Evolutionary conservation across 2,888 invertebrate species (phyloP).

Genomic region (Griposia aprilina): DNA sequence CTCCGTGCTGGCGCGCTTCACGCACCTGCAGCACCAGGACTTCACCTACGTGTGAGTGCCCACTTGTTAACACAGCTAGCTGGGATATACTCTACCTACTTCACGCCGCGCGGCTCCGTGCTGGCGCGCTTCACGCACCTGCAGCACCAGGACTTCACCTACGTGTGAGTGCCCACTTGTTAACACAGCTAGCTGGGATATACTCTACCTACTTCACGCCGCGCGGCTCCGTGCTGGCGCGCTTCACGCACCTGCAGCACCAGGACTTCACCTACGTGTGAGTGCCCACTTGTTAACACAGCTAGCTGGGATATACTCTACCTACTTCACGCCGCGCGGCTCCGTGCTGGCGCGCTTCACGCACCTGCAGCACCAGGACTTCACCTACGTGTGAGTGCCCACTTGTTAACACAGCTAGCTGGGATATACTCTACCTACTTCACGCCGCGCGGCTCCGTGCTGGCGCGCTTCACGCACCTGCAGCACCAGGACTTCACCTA

Average conservation of each 20-base stretch:
- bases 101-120: slow-evolving; percentile 94
- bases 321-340: slow-evolving; percentile 94
- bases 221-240: slow-evolving; percentile 93
- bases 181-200: too few relatives aligned
- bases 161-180: too few relatives aligned
- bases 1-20: slow-evolving; percentile 92
- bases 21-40: slow-evolving; percentile 92
- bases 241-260: slow-evolving; percentile 93
- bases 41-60: too few relatives aligned
- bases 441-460: slow-evolving; percentile 93
- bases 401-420: too few relatives aligned
- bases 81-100: slow-evolving; percentile 81
- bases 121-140: slow-evolving; percentile 93
- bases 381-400: too few relatives aligned
- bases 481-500: slow-evolving; percentile 85
- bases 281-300: too few relatives aligned
- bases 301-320: too few relatives aligned
- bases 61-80: too few relatives aligned
- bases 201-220: slow-evolving; percentile 92
- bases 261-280: too few relatives aligned
- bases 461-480: slow-evolving; percentile 93
- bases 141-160: slow-evolving; percentile 85
- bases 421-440: slow-evolving; percentile 87
- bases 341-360: slow-evolving; percentile 93
- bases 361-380: slow-evolving; percentile 91